phyloP scores from a whole-genome alignment of 2,888 invertebrate genomes.

The Nebria salina region DNA sequence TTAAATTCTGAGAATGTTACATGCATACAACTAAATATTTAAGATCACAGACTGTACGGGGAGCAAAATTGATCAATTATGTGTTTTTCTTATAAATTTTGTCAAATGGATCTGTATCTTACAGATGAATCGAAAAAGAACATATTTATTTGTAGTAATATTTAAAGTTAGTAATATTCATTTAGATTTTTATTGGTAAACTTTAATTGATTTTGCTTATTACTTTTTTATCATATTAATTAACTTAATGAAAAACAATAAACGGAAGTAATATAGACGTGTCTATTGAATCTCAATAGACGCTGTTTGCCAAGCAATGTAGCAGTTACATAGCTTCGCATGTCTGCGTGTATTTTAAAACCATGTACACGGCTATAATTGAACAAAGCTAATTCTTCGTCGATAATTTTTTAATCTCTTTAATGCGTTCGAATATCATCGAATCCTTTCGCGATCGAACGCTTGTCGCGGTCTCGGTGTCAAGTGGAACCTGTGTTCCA shows the following conservation, averaged over 20 bases:
- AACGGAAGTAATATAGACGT: not conserved
- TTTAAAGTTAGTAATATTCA: too few relatives aligned
- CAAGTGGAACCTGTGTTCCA: not conserved
- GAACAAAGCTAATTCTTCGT: not conserved
- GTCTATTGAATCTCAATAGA: not conserved
- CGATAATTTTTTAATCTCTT: not conserved
- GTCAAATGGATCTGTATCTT: too few relatives aligned
- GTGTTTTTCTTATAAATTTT: too few relatives aligned
- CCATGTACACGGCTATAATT: not conserved
- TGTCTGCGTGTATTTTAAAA: not conserved
- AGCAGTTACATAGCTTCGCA: not conserved
- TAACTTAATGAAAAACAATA: not conserved
- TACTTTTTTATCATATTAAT: not conserved
- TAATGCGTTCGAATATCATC: not conserved
- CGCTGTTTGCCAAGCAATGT: not conserved
- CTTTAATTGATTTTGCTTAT: too few relatives aligned
- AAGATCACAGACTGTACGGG: too few relatives aligned
- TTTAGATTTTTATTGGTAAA: too few relatives aligned
- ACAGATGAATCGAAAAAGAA: too few relatives aligned
- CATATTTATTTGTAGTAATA: too few relatives aligned
- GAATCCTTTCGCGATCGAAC: not conserved
- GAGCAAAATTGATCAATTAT: too few relatives aligned
- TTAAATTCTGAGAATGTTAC: too few relatives aligned
- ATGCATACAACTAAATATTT: too few relatives aligned
- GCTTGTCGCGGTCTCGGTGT: not conserved